Base-by-base conservation (phyloP, 1,140 invertebrate species). In the Musca vetustissima region DNA sequence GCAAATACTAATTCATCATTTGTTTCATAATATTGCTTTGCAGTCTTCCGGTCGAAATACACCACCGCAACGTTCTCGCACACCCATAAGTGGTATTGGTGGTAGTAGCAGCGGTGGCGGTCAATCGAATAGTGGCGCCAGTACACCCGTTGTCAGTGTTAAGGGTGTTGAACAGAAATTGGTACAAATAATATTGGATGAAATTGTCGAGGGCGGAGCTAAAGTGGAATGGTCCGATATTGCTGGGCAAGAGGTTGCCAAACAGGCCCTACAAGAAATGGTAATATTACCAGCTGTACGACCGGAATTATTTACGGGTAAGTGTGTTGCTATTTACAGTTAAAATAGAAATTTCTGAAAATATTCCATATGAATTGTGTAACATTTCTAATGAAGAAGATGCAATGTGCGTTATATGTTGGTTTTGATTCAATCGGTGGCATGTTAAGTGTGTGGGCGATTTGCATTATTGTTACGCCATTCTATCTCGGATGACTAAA, bases 201-300 rank as follows among this genome's bases (percentile, higher is more conserved):
- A 92, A 85, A 90, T 90, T 69, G 86, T 90, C 1, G 88, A 89
- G 79, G 90, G 93, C 28, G 92, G 92, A 14, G 88, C 91, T 13
- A 88, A 91, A 67, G 88, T 97, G 14, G 89, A 92, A 64, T 98
- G 96, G 96, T 91, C 95, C 69, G 95, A 98, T 76, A 96, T 98
- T 73, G 95, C 95, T 69, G 92, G 92, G 3, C 92, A 94, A 84
- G 91, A 94, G 77, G 90, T 89, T 76, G 97, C 89, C 43, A 99
- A 99, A 83, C 95, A 98, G 85, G 96, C 96, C 0, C 86, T 99
- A 9, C 93, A 97, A 83, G 97, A 99, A 85, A 98, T 98, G 89
- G 96, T 98, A 4, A 95, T 99, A 21, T 86, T 97, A 74, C 97
- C 97, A 8, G 93, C 97, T 22, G 84, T 98, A n/a, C 86, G 97